A percentile compares a stretch with the other conserved stretches of the same genome.
phyloP scores from a whole-genome alignment of 1,140 invertebrate genomes.

The Aporrectodea caliginosa region DNA sequence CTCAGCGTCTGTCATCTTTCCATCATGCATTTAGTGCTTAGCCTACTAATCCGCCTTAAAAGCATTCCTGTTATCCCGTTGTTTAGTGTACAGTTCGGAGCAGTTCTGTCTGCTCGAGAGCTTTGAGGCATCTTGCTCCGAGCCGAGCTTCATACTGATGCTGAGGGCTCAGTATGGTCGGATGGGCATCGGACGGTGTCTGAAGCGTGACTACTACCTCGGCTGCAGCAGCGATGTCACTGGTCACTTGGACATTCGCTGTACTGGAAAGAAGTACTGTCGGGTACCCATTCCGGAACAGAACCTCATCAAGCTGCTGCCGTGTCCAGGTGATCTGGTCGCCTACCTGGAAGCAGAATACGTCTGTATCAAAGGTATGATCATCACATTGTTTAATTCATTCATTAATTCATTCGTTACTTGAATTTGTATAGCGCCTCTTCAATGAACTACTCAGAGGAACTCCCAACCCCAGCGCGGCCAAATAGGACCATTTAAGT shows the following conservation, averaged over 20 bases:
- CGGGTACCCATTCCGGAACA: constrained; percentile 9
- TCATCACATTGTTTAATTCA: too few relatives aligned
- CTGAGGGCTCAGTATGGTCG: constrained; percentile 10
- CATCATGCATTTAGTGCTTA: too few relatives aligned
- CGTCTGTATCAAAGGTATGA: constrained; percentile 28
- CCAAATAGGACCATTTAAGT: too few relatives aligned
- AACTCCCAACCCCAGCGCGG: too few relatives aligned
- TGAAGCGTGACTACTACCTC: constrained; percentile 27
- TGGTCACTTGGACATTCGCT: constrained; percentile 28
- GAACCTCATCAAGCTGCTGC: neutral
- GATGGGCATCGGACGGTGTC: constrained; percentile 25
- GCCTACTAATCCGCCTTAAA: too few relatives aligned
- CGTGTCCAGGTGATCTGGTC: constrained; percentile 24
- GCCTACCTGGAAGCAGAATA: constrained; percentile 32
- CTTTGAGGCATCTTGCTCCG: constrained; percentile 4
- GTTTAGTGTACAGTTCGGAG: neutral
- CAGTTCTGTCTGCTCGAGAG: constrained; percentile 16
- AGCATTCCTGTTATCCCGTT: neutral
- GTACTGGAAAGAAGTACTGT: constrained; percentile 24
- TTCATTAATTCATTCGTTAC: too few relatives aligned
- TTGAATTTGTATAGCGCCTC: too few relatives aligned
- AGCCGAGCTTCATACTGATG: constrained; percentile 1
- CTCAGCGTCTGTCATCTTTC: too few relatives aligned
- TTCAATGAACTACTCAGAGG: too few relatives aligned
- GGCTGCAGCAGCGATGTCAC: constrained; percentile 34